Evolutionary conservation across 2,113 vertebrate species (phyloP).

Genomic region (Formicarius rufipectus): DNA sequence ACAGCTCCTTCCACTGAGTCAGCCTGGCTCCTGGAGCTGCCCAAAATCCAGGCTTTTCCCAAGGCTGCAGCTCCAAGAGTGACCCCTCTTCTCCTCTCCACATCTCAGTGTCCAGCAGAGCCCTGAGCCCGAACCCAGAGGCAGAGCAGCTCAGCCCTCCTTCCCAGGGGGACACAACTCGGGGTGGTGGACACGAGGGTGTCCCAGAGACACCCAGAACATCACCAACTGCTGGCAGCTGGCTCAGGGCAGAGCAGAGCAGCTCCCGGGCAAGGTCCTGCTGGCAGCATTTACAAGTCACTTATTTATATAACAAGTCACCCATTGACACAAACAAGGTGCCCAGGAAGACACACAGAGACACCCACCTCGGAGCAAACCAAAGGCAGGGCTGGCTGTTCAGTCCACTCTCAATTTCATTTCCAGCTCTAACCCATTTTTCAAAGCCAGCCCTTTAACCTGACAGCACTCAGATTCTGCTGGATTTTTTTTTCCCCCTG

Average conservation of each 20-base stretch:
- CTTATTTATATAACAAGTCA: not conserved
- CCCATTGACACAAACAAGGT: not conserved
- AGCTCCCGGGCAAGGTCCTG: not conserved
- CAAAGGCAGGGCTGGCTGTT: not conserved
- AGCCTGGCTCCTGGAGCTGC: rapidly evolving
- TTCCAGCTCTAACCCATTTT: not conserved
- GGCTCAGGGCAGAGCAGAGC: too few species aligned
- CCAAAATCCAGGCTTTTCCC: not conserved
- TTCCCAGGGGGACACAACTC: not conserved
- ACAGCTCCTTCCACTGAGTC: not conserved
- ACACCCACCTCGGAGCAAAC: not conserved
- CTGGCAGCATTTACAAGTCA: too few species aligned
- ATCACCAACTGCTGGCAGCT: too few species aligned
- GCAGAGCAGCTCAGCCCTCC: not conserved
- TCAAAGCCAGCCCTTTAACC: not conserved
- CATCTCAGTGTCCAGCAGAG: not conserved
- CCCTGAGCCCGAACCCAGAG: too few species aligned
- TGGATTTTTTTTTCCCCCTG: not conserved
- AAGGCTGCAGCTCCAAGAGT: not conserved
- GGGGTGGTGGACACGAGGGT: not conserved
- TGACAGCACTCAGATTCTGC: not conserved
- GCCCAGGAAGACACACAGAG: not conserved
- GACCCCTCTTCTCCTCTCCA: not conserved
- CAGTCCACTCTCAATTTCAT: not conserved
- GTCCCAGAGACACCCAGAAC: too few species aligned